Conservation (phyloP, 2,797 vertebrate genomes). For the Selene dorsalis region DNA sequence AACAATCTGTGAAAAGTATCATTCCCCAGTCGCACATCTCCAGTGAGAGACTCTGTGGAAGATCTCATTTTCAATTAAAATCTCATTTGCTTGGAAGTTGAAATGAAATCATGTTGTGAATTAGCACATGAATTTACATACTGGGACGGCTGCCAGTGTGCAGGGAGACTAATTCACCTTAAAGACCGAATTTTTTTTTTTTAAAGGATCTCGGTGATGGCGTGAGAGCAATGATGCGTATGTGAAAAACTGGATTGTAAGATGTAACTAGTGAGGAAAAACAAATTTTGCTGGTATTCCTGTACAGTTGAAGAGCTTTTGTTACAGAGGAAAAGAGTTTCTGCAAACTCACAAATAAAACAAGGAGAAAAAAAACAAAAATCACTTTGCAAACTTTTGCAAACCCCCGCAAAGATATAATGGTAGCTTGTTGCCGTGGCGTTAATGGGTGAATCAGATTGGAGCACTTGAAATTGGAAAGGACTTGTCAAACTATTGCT, state of each 20-base stretch:
- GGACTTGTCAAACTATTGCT: slow-evolving; percentile 16
- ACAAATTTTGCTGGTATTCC: slow-evolving; percentile 45
- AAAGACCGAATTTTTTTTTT: slow-evolving; percentile 82
- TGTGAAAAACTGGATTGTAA: slow-evolving; percentile 60
- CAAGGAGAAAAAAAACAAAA: slow-evolving; percentile 1
- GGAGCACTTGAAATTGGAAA: slow-evolving; percentile 25
- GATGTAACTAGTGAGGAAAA: slow-evolving; percentile 64
- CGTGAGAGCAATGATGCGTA: slow-evolving; percentile 83
- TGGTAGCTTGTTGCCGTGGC: slow-evolving; percentile 2
- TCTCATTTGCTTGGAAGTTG: slow-evolving; percentile 98
- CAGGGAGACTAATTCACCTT: slow-evolving; percentile 89
- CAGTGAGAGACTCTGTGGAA: slow-evolving; percentile 80
- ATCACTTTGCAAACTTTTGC: slow-evolving; percentile 39
- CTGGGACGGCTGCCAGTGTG: slow-evolving; percentile 91
- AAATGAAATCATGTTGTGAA: slow-evolving; percentile 99
- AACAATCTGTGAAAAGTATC: slow-evolving; percentile 83
- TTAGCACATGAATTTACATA: slow-evolving; percentile 99
- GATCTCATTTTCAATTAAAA: slow-evolving; percentile 97
- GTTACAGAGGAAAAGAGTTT: slow-evolving; percentile 40
- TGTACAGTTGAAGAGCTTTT: slow-evolving; percentile 47
- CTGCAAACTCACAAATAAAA: slow-evolving; percentile 35
- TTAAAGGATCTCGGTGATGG: slow-evolving; percentile 85
- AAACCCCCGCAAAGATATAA: slow-evolving; percentile 27
- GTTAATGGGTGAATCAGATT: slow-evolving; percentile 13
- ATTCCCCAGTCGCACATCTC: slow-evolving; percentile 93